phyloP scores from a whole-genome alignment of 2,113 vertebrate species.

The Dinomys branickii region DNA sequence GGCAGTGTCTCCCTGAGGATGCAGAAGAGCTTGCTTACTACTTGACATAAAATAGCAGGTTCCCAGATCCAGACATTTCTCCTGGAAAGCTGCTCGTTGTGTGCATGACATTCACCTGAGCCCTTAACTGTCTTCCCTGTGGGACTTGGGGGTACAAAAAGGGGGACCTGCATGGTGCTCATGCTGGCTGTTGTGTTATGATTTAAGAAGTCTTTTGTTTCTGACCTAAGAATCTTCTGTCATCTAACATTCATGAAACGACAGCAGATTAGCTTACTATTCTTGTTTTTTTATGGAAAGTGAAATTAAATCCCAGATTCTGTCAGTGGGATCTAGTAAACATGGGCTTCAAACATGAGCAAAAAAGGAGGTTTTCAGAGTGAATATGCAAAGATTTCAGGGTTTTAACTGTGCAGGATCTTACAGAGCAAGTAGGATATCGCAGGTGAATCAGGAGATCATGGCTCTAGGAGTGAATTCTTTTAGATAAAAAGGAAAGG shows the following conservation, averaged over 20 bases:
- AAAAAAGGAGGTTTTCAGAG: neutral
- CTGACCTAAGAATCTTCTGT: neutral
- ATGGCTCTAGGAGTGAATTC: neutral
- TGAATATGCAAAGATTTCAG: neutral
- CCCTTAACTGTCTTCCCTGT: neutral
- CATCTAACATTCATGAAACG: neutral
- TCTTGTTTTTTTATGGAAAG: neutral
- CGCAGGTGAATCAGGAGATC: neutral
- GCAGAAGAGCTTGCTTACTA: neutral
- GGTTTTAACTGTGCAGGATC: neutral
- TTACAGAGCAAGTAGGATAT: neutral
- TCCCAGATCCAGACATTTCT: neutral
- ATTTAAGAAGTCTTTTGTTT: neutral
- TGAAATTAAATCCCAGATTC: constrained; percentile 29
- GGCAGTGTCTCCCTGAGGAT: neutral
- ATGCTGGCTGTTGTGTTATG: neutral
- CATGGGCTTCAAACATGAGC: neutral
- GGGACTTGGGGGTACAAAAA: neutral
- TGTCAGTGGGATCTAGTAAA: neutral
- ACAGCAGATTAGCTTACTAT: neutral
- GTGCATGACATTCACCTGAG: neutral
- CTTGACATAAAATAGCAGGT: neutral
- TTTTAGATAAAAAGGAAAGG: neutral
- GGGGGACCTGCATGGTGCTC: neutral
- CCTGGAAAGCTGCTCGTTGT: neutral